Conservation (phyloP, 2,113 vertebrate species). For the Tragelaphus buxtoni region DNA sequence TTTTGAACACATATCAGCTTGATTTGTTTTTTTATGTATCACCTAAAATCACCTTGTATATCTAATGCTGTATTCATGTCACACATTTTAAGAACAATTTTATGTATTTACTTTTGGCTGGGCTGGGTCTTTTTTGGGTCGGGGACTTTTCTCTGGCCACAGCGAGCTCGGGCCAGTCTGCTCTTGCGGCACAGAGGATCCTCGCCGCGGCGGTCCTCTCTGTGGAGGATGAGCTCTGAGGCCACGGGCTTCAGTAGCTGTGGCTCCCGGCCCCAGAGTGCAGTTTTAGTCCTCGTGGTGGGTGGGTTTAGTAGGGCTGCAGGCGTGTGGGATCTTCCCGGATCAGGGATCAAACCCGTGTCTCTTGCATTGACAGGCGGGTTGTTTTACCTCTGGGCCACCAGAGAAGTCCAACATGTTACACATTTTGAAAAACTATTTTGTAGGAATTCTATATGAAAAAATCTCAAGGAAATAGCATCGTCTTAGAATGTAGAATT, state of each 20-base stretch:
- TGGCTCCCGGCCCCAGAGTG: no score
- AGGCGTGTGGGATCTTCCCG: neutral
- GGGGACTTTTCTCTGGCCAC: neutral
- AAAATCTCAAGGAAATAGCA: neutral
- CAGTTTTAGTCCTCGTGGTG: neutral
- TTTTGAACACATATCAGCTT: neutral
- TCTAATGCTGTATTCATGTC: neutral
- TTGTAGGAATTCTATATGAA: neutral
- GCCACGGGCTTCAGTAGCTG: rapidly evolving
- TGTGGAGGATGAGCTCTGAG: rapidly evolving
- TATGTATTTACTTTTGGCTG: rapidly evolving
- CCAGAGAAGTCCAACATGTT: neutral
- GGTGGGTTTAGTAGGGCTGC: neutral
- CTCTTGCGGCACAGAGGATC: rapidly evolving
- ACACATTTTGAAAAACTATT: neutral
- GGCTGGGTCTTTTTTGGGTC: neutral
- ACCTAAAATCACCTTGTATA: neutral
- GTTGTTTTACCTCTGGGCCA: neutral
- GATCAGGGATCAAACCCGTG: neutral
- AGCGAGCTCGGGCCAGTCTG: rapidly evolving
- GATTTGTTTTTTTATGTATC: neutral
- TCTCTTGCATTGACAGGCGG: neutral
- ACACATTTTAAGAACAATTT: neutral
- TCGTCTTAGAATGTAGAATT: neutral
- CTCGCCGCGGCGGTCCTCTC: rapidly evolving